Conservation (phyloP, 2,888 invertebrate species). For the Drosophila stalkeri region DNA sequence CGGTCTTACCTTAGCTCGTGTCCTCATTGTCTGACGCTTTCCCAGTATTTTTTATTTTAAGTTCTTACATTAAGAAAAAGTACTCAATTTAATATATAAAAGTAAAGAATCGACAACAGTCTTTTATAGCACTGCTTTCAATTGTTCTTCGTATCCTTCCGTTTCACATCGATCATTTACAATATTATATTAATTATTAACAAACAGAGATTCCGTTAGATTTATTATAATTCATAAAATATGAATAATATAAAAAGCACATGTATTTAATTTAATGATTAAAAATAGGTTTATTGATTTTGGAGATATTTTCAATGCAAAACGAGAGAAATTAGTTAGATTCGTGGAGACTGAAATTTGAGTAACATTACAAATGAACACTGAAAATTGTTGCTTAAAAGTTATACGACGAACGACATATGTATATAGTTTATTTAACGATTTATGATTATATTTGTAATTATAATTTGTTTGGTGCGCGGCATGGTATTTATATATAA, state of each 20-base stretch:
- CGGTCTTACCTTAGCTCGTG: too few species aligned
- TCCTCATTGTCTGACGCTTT: too few species aligned
- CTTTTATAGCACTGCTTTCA: too few species aligned
- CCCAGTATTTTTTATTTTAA: not conserved
- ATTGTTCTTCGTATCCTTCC: too few species aligned
- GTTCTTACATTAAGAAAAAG: not conserved
- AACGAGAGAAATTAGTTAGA: not conserved
- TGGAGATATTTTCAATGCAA: constrained; percentile 1
- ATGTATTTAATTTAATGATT: not conserved
- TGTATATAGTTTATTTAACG: not conserved
- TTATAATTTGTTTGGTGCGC: not conserved
- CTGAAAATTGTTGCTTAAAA: not conserved
- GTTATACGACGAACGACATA: not conserved
- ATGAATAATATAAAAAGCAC: too few species aligned
- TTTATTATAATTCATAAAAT: too few species aligned
- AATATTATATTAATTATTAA: too few species aligned
- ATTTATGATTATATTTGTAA: not conserved
- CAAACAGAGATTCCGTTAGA: too few species aligned
- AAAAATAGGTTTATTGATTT: not conserved
- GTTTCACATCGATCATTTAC: too few species aligned
- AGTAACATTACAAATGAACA: not conserved
- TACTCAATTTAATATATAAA: too few species aligned
- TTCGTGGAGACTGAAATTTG: not conserved
- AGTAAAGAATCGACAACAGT: too few species aligned
- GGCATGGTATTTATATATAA: too few species aligned